A percentile compares a stretch with the other conserved stretches of the same genome.
phyloP scores from a whole-genome alignment of 2,888 invertebrate species.

The Drosophila ochracea region DNA sequence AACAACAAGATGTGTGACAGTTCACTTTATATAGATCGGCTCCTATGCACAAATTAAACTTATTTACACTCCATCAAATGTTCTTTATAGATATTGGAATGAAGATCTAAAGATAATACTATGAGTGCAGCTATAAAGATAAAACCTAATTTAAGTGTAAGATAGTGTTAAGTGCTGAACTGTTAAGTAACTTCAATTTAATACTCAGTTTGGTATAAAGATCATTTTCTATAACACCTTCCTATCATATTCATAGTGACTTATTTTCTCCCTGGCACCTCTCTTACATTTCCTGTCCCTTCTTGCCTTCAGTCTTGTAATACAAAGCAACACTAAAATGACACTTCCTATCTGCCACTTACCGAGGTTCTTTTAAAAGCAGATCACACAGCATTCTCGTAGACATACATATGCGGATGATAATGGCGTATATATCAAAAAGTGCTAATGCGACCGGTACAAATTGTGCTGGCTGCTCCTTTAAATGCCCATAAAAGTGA shows the following conservation, averaged over 20 bases:
- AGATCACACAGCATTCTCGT: background rate
- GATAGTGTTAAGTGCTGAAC: background rate
- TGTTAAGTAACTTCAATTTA: background rate
- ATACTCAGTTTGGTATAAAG: background rate
- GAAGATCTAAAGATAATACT: constrained; percentile 10
- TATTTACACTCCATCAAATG: background rate
- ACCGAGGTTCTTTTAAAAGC: background rate
- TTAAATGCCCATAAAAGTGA: constrained; percentile 51
- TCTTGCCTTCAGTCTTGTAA: background rate
- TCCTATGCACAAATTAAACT: background rate
- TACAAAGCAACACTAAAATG: background rate
- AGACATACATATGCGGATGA: constrained; percentile 20
- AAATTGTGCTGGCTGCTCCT: constrained; percentile 62
- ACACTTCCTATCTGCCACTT: constrained; percentile 7
- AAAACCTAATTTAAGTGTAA: background rate
- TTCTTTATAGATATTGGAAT: background rate
- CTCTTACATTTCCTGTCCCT: background rate
- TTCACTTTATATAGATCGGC: background rate
- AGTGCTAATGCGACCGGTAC: constrained; percentile 63
- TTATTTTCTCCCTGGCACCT: background rate
- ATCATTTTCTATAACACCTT: background rate
- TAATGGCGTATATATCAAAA: constrained; percentile 53
- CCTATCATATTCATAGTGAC: background rate
- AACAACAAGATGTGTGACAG: background rate
- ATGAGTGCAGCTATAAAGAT: background rate